These are phyloP conservation scores for Porites lutea DNA, from an alignment of 64 coral and sea anemone genomes.

Conservation along the genomic window DNA sequence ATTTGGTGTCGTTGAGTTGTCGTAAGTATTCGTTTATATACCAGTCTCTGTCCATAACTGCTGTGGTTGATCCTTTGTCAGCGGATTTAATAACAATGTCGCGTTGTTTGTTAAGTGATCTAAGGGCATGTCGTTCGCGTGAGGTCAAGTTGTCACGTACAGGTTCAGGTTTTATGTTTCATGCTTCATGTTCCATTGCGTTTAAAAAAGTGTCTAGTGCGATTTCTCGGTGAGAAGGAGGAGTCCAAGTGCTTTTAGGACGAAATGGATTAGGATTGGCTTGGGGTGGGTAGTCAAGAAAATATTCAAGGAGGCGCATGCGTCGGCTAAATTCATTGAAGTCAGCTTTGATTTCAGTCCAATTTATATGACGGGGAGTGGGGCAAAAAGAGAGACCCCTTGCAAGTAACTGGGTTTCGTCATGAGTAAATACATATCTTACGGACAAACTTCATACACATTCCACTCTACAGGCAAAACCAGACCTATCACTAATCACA, in stretches of 20 bases:
- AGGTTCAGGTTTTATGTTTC: not conserved
- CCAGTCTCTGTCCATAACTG: not conserved
- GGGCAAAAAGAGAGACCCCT: too few relatives aligned
- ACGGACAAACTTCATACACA: too few relatives aligned
- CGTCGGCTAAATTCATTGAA: not conserved
- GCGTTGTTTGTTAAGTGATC: not conserved
- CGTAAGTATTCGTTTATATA: not conserved
- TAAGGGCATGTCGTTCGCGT: not conserved
- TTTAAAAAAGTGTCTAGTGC: not conserved
- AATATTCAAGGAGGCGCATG: not conserved
- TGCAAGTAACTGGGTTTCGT: too few relatives aligned
- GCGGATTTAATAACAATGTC: not conserved
- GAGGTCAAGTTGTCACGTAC: not conserved
- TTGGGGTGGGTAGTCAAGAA: not conserved
- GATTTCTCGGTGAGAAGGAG: not conserved
- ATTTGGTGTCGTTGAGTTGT: constrained; percentile 2
- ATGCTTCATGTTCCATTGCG: not conserved
- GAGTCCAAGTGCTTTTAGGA: not conserved
- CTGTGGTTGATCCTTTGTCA: not conserved
- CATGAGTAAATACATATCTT: too few relatives aligned
- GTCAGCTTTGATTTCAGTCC: too few relatives aligned
- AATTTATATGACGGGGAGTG: too few relatives aligned
- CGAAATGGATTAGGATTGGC: not conserved
- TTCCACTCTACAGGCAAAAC: too few relatives aligned
- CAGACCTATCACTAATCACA: too few relatives aligned